These are phyloP conservation scores for Lepidocyrtoides sp. DNA, from an alignment of 2,888 invertebrate genomes.

Conservation along the genomic window DNA sequence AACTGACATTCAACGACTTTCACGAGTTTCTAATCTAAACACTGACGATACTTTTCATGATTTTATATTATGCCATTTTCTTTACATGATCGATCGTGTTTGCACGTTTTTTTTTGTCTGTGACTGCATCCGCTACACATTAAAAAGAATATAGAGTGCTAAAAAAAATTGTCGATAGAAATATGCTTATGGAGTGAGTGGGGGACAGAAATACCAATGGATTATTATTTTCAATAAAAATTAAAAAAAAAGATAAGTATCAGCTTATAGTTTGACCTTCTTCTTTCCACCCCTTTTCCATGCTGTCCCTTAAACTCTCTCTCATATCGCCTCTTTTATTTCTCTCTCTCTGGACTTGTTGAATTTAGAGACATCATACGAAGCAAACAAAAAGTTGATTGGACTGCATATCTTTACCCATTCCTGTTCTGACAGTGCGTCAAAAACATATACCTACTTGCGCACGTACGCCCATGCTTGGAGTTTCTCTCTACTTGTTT, in stretches of 20 bases:
- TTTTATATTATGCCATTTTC: slow-evolving; percentile 66
- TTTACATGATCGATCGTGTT: slow-evolving; percentile 66
- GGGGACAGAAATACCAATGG: neutral
- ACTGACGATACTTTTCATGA: slow-evolving; percentile 45
- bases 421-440: slow-evolving; percentile 6
- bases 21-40: slow-evolving; percentile 73
- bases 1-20: slow-evolving; percentile 80
- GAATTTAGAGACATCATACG: slow-evolving; percentile 1
- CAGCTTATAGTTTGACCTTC: neutral
- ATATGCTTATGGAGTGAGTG: neutral
- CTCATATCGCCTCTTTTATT: neutral
- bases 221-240: slow-evolving; percentile 51
- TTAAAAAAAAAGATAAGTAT: slow-evolving; percentile 29
- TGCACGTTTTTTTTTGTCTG: slow-evolving; percentile 47
- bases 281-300: slow-evolving; percentile 65
- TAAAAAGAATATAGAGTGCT: neutral
- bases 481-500: neutral
- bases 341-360: slow-evolving; percentile 32
- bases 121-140: neutral
- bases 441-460: neutral
- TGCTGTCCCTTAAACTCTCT: slow-evolving; percentile 48
- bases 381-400: slow-evolving; percentile 33
- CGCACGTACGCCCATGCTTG: neutral
- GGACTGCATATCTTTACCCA: slow-evolving; percentile 17
- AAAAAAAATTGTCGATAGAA: neutral